A percentile compares a stretch with the other conserved stretches of the same genome.
Evolutionary conservation across 2,113 vertebrate genomes (phyloP).

Genomic region (Scomber colias): DNA sequence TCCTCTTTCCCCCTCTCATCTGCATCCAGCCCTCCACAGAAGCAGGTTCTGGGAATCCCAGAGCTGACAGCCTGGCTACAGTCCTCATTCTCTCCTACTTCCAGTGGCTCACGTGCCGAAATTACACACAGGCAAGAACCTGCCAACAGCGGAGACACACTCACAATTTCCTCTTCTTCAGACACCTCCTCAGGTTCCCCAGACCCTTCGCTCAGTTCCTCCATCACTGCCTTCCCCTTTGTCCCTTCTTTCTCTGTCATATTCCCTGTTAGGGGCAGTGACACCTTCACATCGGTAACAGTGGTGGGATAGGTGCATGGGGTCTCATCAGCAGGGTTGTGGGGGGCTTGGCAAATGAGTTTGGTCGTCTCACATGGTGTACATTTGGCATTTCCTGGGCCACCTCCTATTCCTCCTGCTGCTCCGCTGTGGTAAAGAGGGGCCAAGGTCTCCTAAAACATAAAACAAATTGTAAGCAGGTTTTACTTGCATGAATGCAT

Average conservation of each 20-base stretch:
- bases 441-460: conserved; percentile 79
- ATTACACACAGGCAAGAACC: conserved; percentile 79
- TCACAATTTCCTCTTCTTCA: conserved; percentile 65
- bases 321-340: conserved; percentile 50
- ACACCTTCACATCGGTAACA: conserved; percentile 40
- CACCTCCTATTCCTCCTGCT: conserved; percentile 40
- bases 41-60: conserved; percentile 76
- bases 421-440: conserved; percentile 78
- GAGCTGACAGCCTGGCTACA: conserved; percentile 90
- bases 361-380: conserved; percentile 76
- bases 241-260: conserved; percentile 35
- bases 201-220: conserved; percentile 54
- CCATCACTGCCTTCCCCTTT: conserved; percentile 2
- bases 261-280: conserved; percentile 45
- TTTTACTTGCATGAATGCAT: background rate
- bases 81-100: conserved; percentile 94
- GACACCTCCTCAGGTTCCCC: conserved; percentile 73
- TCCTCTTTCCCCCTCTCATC: conserved; percentile 43
- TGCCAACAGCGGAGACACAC: conserved; percentile 60
- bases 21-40: conserved; percentile 69
- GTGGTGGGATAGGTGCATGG: conserved; percentile 54
- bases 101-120: conserved; percentile 88
- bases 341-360: conserved; percentile 71
- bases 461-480: conserved; percentile 6
- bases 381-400: conserved; percentile 52